These are phyloP conservation scores for Orussus abietinus DNA, from an alignment of 1,140 invertebrate species.

Conservation along the genomic window DNA sequence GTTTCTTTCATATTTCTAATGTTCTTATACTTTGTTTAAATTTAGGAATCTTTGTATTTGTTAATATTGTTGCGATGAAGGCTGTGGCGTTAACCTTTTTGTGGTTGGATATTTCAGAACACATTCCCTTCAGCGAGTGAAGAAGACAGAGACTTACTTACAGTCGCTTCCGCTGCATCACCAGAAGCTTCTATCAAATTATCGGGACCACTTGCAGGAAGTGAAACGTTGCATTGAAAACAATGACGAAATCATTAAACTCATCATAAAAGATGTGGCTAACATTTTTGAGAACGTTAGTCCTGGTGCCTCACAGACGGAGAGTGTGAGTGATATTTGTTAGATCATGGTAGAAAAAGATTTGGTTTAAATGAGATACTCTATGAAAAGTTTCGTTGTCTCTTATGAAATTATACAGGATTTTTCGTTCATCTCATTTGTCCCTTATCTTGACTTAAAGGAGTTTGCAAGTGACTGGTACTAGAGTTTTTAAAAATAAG, in stretches of 20 bases:
- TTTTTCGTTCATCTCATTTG: no score
- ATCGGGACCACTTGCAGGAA: slow-evolving; percentile 69
- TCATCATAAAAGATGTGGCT: slow-evolving; percentile 78
- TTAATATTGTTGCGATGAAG: slow-evolving; percentile 13
- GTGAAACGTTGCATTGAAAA: slow-evolving; percentile 77
- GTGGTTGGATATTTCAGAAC: slow-evolving; percentile 53
- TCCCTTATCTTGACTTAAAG: no score
- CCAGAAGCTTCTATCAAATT: slow-evolving; percentile 71
- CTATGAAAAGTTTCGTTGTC: no score
- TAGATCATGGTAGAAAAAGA: no score
- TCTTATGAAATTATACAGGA: no score
- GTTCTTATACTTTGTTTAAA: slow-evolving; percentile 15
- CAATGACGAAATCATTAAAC: slow-evolving; percentile 79
- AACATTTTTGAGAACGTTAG: slow-evolving; percentile 80
- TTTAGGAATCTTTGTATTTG: slow-evolving; percentile 19
- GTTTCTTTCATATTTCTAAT: slow-evolving; percentile 16
- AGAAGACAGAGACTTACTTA: slow-evolving; percentile 72
- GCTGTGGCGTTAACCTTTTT: slow-evolving; percentile 1
- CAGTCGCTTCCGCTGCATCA: slow-evolving; percentile 70
- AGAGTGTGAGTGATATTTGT: no score
- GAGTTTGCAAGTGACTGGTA: no score
- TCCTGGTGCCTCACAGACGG: slow-evolving; percentile 46
- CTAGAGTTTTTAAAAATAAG: no score
- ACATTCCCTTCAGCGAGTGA: slow-evolving; percentile 62
- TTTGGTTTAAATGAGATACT: no score